Evolutionary conservation across 2,888 invertebrate genomes (phyloP).

Genomic region (Caenorhabditis becei): DNA sequence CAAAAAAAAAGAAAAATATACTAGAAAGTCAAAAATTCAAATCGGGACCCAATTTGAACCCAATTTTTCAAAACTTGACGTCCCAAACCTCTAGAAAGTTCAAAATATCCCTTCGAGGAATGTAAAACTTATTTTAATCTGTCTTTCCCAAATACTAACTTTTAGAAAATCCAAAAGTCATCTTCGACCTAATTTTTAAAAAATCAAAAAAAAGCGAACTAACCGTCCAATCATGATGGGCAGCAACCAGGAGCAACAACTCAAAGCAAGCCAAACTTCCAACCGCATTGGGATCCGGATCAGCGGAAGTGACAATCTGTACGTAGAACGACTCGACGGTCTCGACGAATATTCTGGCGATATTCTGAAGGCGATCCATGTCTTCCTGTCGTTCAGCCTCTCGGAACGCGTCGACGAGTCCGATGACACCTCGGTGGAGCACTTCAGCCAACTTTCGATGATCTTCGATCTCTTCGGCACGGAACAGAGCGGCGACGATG

Average conservation of each 20-base stretch:
- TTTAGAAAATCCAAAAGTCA: too few species aligned
- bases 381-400: slow-evolving; percentile 68
- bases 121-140: too few species aligned
- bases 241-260: slow-evolving; percentile 92
- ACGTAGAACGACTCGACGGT: slow-evolving; percentile 92
- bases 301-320: slow-evolving; percentile 86
- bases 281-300: slow-evolving; percentile 38
- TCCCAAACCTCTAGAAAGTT: too few species aligned
- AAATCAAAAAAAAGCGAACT: slow-evolving; percentile 81
- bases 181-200: background rate
- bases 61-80: too few species aligned
- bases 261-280: slow-evolving; percentile 87
- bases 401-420: slow-evolving; percentile 91
- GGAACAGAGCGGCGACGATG: slow-evolving; percentile 66
- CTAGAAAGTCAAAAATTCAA: too few species aligned
- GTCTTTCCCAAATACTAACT: too few species aligned
- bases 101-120: too few species aligned
- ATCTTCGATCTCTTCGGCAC: slow-evolving; percentile 84
- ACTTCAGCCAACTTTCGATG: slow-evolving; percentile 87
- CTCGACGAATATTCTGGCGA: slow-evolving; percentile 95
- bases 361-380: slow-evolving; percentile 86
- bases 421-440: slow-evolving; percentile 88
- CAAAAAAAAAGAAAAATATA: too few species aligned
- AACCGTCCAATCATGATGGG: slow-evolving; percentile 98
- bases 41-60: too few species aligned